phyloP scores from a whole-genome alignment of 1,140 invertebrate species.

The Octopus sinensis region DNA sequence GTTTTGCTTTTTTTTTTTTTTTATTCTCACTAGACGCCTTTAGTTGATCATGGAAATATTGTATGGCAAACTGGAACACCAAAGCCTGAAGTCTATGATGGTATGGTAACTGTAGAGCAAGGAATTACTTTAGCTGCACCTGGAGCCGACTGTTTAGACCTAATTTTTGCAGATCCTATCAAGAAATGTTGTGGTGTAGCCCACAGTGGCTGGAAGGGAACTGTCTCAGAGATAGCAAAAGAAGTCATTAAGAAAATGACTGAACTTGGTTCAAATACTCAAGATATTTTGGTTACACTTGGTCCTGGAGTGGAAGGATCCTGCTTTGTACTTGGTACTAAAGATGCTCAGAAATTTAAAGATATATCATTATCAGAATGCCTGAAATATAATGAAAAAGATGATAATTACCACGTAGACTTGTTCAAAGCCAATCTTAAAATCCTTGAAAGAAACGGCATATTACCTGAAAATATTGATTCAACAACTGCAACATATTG shows the following conservation, averaged over 20 bases:
- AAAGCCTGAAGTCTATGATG: conserved; percentile 30
- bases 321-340: conserved; percentile 27
- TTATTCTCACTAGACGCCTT: conserved; percentile 4
- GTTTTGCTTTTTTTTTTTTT: background rate
- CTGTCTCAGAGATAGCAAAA: conserved; percentile 25
- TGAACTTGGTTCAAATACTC: conserved; percentile 15
- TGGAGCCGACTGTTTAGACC: conserved; percentile 36
- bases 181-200: conserved; percentile 28
- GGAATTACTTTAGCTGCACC: conserved; percentile 33
- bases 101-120: conserved; percentile 24
- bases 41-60: conserved; percentile 30
- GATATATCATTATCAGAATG: conserved; percentile 23
- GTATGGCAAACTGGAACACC: conserved; percentile 27
- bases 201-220: conserved; percentile 38
- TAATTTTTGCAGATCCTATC: conserved; percentile 37
- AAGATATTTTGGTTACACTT: conserved; percentile 32
- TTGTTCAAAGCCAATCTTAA: conserved; percentile 28
- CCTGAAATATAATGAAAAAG: conserved; percentile 4
- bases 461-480: conserved; percentile 33
- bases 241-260: conserved; percentile 29
- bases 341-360: conserved; percentile 21
- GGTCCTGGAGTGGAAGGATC: conserved; percentile 29
- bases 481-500: conserved; percentile 27
- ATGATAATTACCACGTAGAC: conserved; percentile 20
- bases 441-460: conserved; percentile 27